These are phyloP conservation scores for Dolichotis patagonum DNA, from an alignment of 2,113 vertebrate genomes.

Conservation along the genomic window DNA sequence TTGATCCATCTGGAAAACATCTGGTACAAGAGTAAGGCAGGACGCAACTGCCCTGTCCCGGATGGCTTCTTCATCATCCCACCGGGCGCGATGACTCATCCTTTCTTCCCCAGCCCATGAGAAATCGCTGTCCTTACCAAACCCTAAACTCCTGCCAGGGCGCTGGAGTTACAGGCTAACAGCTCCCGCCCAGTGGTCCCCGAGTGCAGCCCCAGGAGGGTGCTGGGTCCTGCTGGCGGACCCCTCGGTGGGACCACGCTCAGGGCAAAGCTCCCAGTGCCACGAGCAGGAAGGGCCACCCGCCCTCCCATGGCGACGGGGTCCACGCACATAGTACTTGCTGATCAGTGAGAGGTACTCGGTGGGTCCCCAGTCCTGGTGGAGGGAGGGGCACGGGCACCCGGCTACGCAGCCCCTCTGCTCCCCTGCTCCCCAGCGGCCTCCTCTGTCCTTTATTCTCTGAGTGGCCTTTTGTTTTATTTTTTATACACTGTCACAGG, in stretches of 20 bases:
- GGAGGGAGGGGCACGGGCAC: too few species aligned
- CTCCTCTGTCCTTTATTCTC: fast-evolving
- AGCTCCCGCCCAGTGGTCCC: too few species aligned
- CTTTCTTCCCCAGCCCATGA: background rate
- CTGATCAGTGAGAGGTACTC: background rate
- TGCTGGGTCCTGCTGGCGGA: fast-evolving
- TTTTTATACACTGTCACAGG: background rate
- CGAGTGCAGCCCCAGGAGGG: background rate
- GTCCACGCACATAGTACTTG: background rate
- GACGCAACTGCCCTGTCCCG: background rate
- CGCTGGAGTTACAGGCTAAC: background rate
- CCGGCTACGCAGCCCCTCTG: fast-evolving
- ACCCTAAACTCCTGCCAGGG: fast-evolving
- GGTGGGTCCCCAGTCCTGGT: background rate
- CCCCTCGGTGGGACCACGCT: fast-evolving
- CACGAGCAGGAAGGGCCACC: background rate
- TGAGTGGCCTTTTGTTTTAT: background rate
- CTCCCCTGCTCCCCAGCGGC: too few species aligned
- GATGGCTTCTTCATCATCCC: background rate
- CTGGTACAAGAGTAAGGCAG: background rate
- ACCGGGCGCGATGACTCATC: background rate
- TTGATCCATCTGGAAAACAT: slow-evolving; percentile 45
- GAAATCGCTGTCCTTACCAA: background rate
- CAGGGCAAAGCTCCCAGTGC: background rate
- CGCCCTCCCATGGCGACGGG: background rate